Conservation (phyloP, 2,888 invertebrate species). For the Drosophila kokeensis region DNA sequence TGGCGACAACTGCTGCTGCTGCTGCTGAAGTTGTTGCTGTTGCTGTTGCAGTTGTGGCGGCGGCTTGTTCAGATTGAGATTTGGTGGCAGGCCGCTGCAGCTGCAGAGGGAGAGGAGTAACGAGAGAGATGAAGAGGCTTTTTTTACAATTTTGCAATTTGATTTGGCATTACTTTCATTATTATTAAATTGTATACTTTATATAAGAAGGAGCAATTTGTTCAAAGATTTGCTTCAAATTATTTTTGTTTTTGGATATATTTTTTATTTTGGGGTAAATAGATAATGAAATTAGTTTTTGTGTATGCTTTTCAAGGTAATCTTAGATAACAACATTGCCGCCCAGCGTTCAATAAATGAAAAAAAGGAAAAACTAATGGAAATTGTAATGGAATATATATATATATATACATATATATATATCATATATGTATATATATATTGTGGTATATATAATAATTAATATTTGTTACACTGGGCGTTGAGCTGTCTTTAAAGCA, state of each 20-base stretch:
- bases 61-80: conserved; percentile 77
- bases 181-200: conserved; percentile 31
- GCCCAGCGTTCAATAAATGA: conserved; percentile 82
- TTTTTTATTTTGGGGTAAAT: background rate
- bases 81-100: conserved; percentile 81
- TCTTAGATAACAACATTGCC: conserved; percentile 80
- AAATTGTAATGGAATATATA: conserved; percentile 15
- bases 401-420: background rate
- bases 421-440: conserved; percentile 7
- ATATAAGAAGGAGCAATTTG: conserved; percentile 71
- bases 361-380: conserved; percentile 11
- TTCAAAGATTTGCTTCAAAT: conserved; percentile 74
- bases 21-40: conserved; percentile 57
- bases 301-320: conserved; percentile 30
- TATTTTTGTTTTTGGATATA: conserved; percentile 42
- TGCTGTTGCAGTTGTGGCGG: conserved; percentile 60
- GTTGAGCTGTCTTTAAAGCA: conserved; percentile 65
- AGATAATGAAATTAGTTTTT: conserved; percentile 46
- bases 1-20: conserved; percentile 71
- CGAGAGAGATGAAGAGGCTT: conserved; percentile 74
- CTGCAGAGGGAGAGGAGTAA: conserved; percentile 77
- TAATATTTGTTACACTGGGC: conserved; percentile 82
- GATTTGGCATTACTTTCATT: conserved; percentile 17
- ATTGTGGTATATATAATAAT: conserved; percentile 3
- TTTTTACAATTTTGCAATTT: conserved; percentile 65